Evolutionary conservation across 2,797 vertebrate species (phyloP), one percentile per base, ranked within the genome.

Genomic region (Naso thynnoides): DNA sequence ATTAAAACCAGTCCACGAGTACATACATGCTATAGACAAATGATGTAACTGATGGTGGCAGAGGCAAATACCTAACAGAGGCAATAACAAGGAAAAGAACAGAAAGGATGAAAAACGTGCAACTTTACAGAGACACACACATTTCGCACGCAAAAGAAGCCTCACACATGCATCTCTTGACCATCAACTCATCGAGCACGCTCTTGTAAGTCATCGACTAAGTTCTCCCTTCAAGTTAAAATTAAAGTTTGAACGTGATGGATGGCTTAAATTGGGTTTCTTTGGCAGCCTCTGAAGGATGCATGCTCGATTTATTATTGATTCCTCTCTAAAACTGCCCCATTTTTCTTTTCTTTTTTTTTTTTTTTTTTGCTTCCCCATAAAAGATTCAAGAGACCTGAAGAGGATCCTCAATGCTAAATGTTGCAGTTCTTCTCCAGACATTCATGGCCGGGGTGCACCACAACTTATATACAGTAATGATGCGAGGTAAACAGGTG

Each of bases 241-340:
- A 72, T 19, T 36, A 21, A 45, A 49, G 50, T 70, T 45, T 74
- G 38, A 67, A 23, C 58, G 55, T 77, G 84, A 90, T 78, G 57
- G 72, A 89, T 81, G 67, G 75, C 29, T 83, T 81, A 76, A 78
- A 76, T 26, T 67, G 77, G 39, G 63, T 73, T 73, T 85, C 77
- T 54, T 54, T 65, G 70, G 59, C 73, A 81, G 67, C 59, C 53
- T 31, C 53, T 19, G 5, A 80, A 86, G 82, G 64, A 86, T 77
- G 79, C 60, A 77, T 59, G 63, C 74, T 69, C 86, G 76, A 89
- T 93, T 86, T 84, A 91, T 90, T 90, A 92, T 91, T 90, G 78
- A 91, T 90, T 87, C 45, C 38, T 63, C 39, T 76, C 55, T 79
- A 63, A 79, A 90, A 79, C 75, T 0, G 33, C 61, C 81, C 65